Percentiles rank a stretch among this genome's conserved stretches.
These are phyloP conservation scores for Zosterops borbonicus DNA, from an alignment of 2,113 vertebrate genomes.

Conservation along the genomic window DNA sequence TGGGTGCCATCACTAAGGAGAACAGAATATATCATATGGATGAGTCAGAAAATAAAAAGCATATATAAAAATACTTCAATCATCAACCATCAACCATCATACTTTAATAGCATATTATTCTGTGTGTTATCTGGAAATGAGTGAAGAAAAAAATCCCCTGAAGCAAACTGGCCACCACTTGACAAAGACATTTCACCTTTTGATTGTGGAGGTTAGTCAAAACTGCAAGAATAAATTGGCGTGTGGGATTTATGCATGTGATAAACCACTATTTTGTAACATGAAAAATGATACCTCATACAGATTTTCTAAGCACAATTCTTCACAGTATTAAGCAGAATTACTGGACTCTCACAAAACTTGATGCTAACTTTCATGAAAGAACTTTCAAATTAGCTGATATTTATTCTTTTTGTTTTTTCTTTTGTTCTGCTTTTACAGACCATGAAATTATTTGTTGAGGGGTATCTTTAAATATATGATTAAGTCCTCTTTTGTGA, in stretches of 20 bases:
- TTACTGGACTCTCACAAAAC: not conserved
- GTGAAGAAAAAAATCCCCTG: not conserved
- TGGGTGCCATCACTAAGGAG: not conserved
- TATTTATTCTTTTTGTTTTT: not conserved
- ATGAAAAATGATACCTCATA: not conserved
- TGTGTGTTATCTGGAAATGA: not conserved
- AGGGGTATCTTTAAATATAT: not conserved
- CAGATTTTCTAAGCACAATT: not conserved
- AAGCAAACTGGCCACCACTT: not conserved
- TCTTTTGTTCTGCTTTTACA: not conserved
- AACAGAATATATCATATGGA: not conserved
- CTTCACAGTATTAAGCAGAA: not conserved
- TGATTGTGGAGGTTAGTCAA: not conserved
- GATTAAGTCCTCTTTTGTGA: not conserved
- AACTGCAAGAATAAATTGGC: not conserved
- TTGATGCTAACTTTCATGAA: not conserved
- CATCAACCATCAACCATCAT: not conserved
- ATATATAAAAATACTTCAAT: not conserved
- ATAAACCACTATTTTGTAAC: not conserved
- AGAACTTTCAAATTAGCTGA: not conserved
- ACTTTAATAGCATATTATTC: not conserved
- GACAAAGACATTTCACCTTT: not conserved
- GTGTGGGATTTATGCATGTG: not conserved
- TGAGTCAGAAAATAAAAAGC: not conserved
- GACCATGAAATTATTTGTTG: not conserved